Conservation (phyloP, 2,888 invertebrate genomes). For the Mesorhabditis sp. region DNA sequence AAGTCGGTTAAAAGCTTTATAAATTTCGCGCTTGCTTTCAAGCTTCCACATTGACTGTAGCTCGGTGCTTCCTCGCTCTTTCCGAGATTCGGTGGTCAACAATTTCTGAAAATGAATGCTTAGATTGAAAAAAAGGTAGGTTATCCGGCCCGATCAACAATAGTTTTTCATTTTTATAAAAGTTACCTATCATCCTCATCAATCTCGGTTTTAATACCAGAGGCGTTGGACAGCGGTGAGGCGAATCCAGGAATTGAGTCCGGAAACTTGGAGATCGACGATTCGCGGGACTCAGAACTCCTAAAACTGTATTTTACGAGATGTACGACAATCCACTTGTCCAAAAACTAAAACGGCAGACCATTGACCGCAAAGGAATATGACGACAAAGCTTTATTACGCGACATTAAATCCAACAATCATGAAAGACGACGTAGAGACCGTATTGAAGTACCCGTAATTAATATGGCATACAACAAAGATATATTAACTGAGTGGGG, state of each 20-base stretch:
- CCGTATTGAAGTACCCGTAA: too few relatives aligned
- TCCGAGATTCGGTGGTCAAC: not conserved
- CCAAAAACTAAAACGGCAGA: too few relatives aligned
- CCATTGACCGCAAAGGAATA: too few relatives aligned
- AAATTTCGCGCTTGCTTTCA: too few relatives aligned
- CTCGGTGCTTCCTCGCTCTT: not conserved
- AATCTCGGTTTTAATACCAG: not conserved
- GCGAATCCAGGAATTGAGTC: not conserved
- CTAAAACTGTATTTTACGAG: not conserved
- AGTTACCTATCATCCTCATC: not conserved
- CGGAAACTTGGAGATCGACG: not conserved
- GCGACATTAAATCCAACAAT: too few relatives aligned
- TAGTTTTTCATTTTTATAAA: not conserved
- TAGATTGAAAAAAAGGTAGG: not conserved
- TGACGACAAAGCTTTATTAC: too few relatives aligned
- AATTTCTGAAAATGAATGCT: constrained; percentile 1
- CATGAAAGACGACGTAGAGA: too few relatives aligned
- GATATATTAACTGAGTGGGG: too few relatives aligned
- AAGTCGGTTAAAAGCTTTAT: too few relatives aligned
- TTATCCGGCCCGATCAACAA: not conserved
- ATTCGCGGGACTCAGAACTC: not conserved
- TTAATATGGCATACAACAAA: too few relatives aligned
- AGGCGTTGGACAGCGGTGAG: not conserved
- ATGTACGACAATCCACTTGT: too few relatives aligned
- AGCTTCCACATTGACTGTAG: too few relatives aligned